Evolutionary conservation across 2,113 vertebrate genomes (phyloP), one percentile per base, ranked within the genome.

Genomic region (Esox niger): DNA sequence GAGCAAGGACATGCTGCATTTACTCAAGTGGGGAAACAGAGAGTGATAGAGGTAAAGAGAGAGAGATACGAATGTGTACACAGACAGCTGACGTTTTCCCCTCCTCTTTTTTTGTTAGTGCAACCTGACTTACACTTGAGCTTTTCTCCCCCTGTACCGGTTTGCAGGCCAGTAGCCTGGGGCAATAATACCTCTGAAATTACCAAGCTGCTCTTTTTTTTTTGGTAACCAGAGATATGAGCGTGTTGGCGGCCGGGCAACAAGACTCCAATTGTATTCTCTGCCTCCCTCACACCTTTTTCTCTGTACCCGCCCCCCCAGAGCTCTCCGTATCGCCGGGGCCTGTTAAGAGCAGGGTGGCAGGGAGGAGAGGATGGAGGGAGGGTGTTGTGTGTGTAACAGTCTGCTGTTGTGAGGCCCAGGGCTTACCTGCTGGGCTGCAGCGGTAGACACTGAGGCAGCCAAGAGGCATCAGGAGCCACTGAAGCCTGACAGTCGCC

Each of bases 401-500:
- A 29, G 26, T 38, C 23, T 31, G 54, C 35, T 47, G 38, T 32
- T 52, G 33, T 35, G 67, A 75, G 72, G 77, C 82, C 68, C 63
- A 77, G 79, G 69, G 33, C 82, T 92, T 91, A 91, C 89, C 87
- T 93, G 91, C 87, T 90, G 86, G 89, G 87, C 89, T 79, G 78
- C 88, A 87, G 29, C 27, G 26, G 87, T 90, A 92, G 93, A 94
- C 93, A 85, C 79, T 68, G 64, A 80, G 91, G 92, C 93, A 93
- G 93, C 92, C 93, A 94, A 89, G 76, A 87, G 85, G 89, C 86
- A 70, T 90, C 81, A 58, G 76, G 80, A 86, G 74, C 90, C 91
- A 91, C 72, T 78, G n/a, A 83, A 90, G 92, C 84, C 47, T 92
- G 92, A 93, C 93, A 91, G 76, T 87, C 61, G 59, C 69, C 31